Evolutionary conservation across 2,797 vertebrate genomes (phyloP), one percentile per base, ranked within the genome.

Genomic region (Melanogrammus aeglefinus): DNA sequence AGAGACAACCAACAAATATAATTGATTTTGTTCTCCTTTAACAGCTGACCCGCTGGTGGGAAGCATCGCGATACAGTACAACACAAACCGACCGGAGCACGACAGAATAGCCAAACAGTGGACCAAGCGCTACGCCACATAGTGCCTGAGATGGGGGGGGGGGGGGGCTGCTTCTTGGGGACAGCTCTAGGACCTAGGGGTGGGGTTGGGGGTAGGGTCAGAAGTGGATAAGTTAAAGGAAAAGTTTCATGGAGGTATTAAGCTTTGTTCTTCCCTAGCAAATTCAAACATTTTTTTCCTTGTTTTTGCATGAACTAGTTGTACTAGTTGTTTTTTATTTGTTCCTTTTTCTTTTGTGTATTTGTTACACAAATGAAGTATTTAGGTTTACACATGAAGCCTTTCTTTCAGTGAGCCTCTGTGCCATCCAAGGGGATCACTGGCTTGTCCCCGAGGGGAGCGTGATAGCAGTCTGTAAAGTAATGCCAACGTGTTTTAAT

Each of bases 41-140:
- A 13, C 93, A 97, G 96, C 96, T 38, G 96, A 97, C 86, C 96
- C 96, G 63, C 92, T 97, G 90, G 96, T 97, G 79, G 96, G 96
- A 89, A 97, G 96, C 84, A 97, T 97, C 87, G 96, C 96, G 90
- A 97, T 96, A 87, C 96, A 97, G 87, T 97, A 97, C 77, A 96
- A 96, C 90, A 96, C 96, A 87, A 97, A 97, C 96, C 96, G 96
- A 95, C 94, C 95, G n/a, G 96, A 97, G 83, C 97, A 98, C 78
- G 96, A 97, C 96, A 94, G 96, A 93, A 97, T 97, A 96, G 97
- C 97, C 94, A 96, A 96, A 94, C 97, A 98, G 88, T 98, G 96
- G 97, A 97, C 97, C 95, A 97, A 98, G 86, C 95, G 97, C 94
- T 98, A 98, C 0, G 96, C 97, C 85, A 98, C 97, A 96, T 98